Evolutionary conservation across 2,888 invertebrate species (phyloP), one percentile per base, ranked within the genome.

Genomic region (Apodemia zela): DNA sequence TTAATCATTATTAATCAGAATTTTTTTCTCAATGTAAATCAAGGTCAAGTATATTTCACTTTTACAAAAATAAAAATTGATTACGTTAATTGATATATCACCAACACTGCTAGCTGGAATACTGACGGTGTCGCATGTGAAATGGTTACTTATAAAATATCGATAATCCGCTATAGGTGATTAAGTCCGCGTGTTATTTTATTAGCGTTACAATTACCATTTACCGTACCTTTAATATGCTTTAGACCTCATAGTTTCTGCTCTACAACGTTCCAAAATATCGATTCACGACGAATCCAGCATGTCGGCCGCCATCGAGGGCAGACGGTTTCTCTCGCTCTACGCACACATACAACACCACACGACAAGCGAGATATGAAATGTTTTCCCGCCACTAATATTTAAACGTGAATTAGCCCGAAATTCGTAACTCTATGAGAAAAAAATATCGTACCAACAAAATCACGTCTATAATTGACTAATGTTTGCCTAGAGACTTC

Each of bases 261-360:
- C 83, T 86, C 77, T 79, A 84, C 80, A 88, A 80, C 81, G 90
- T 81, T 89, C 89, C 89, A 87, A 89, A 89, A 86, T 91, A 91
- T 90, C 89, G 91, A 91, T 90, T 91, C 89, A 89, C 87, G 79
- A 83, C 84, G 86, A 88, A 88, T 85, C 86, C 89, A 88, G 89
- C 90, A 90, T 90, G 89, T 88, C 89, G 88, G 86, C 85, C 87
- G 87, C 87, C 89, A 89, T 87, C 84, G 84, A 82, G 87, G 86
- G 87, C 88, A 87, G 87, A 87, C 89, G 81, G 88, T 81, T 85
- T 81, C 84, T 85, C 88, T 82, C 87, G 79, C 84, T 88, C 87
- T 89, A 87, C 77, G 81, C 84, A 88, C 88, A 90, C 89, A 89
- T 88, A 90, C 83, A 80, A 88, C 88, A 89, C 89, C 84, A 87